These are phyloP conservation scores for Anastatus disparis DNA, from an alignment of 1,140 invertebrate genomes.

Conservation along the genomic window DNA sequence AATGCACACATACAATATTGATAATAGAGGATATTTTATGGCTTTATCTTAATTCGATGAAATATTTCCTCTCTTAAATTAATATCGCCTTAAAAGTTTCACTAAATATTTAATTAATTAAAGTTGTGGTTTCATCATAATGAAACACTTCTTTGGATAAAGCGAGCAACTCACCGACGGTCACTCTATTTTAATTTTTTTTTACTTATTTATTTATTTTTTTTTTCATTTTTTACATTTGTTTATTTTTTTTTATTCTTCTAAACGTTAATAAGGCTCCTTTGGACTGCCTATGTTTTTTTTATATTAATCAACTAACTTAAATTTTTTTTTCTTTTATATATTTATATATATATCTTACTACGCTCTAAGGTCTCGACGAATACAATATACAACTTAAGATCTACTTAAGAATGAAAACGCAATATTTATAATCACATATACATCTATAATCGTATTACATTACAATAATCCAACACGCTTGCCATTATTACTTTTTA, in stretches of 20 bases:
- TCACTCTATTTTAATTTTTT: neutral
- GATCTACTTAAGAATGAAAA: slow-evolving; percentile 10
- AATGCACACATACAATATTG: slow-evolving; percentile 19
- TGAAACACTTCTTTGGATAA: slow-evolving; percentile 42
- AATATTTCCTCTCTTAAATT: neutral
- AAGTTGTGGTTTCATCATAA: slow-evolving; percentile 4
- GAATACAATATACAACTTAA: slow-evolving; percentile 39
- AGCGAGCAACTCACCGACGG: slow-evolving; percentile 20
- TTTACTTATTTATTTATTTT: neutral
- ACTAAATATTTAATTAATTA: slow-evolving; percentile 25
- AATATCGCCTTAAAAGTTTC: slow-evolving; percentile 1
- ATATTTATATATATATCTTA: no score
- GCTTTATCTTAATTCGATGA: slow-evolving; percentile 39
- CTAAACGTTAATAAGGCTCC: slow-evolving; percentile 40
- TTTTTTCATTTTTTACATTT: neutral
- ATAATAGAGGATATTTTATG: slow-evolving; percentile 37
- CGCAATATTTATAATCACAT: slow-evolving; percentile 16
- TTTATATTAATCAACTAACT: no score
- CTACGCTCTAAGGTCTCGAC: slow-evolving; percentile 6
- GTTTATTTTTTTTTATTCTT: neutral
- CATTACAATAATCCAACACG: slow-evolving; percentile 8
- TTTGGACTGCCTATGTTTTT: slow-evolving; percentile 35
- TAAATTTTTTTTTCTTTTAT: neutral
- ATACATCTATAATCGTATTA: neutral
- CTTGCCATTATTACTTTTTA: neutral